Evolutionary conservation across 2,797 vertebrate species (phyloP).

Genomic region (Lacerta bilineata): DNA sequence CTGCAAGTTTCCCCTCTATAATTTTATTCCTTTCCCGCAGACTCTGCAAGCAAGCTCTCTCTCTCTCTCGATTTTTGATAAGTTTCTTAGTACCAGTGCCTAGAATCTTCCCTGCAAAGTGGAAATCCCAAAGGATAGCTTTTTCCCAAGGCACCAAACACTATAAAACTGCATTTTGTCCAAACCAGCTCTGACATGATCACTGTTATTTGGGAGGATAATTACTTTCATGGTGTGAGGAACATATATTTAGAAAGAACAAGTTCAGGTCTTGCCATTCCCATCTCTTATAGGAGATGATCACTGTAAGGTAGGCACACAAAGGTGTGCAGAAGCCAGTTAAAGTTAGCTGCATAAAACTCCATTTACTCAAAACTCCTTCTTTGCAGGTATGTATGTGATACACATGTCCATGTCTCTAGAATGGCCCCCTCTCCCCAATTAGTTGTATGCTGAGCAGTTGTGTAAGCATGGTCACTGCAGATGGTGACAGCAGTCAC

Average conservation of each 20-base stretch:
- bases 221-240: slow-evolving; percentile 1
- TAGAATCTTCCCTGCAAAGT: neutral
- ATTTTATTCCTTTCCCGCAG: neutral
- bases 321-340: neutral
- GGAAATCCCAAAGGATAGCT: neutral
- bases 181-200: too few relatives aligned
- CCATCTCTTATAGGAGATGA: neutral
- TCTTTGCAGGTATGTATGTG: neutral
- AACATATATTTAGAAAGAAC: neutral
- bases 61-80: neutral
- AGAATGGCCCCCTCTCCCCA: neutral
- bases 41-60: neutral
- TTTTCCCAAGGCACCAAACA: neutral
- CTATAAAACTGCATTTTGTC: neutral
- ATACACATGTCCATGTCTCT: neutral
- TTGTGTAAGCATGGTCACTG: too few relatives aligned
- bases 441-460: neutral
- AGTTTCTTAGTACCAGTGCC: neutral
- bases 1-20: neutral
- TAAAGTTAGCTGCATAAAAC: neutral
- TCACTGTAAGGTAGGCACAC: neutral
- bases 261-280: neutral
- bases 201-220: neutral
- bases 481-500: too few relatives aligned
- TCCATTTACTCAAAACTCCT: neutral